Percentiles rank a stretch among this genome's conserved stretches.
These are phyloP conservation scores for Dinomys branickii DNA, from an alignment of 2,113 vertebrate species.

Conservation along the genomic window DNA sequence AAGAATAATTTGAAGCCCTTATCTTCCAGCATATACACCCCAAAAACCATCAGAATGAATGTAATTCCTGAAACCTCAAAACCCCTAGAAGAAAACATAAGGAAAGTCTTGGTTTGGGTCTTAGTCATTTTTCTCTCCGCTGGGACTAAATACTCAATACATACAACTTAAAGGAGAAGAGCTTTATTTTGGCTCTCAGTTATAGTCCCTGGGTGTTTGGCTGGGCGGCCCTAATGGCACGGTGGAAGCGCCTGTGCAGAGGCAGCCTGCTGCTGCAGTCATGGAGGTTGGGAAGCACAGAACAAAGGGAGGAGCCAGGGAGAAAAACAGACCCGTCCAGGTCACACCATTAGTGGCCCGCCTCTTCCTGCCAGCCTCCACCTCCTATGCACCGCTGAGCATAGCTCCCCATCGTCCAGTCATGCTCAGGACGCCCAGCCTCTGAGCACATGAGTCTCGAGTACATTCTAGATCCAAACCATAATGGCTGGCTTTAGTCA, in stretches of 20 bases:
- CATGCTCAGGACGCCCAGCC: neutral
- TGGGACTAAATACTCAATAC: neutral
- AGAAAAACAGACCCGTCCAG: neutral
- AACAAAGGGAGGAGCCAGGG: neutral
- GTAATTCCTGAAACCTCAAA: neutral
- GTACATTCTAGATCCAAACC: neutral
- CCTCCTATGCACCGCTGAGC: no score
- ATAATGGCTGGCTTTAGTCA: neutral
- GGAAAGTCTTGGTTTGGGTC: neutral
- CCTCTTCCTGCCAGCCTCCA: neutral
- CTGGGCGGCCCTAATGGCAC: neutral
- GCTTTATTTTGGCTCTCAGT: neutral
- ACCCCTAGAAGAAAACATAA: neutral
- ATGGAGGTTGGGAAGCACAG: neutral
- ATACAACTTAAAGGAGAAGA: neutral
- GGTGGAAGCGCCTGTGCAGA: neutral
- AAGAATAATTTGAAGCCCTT: neutral
- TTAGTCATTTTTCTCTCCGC: neutral
- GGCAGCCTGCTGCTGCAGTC: neutral
- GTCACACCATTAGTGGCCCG: neutral
- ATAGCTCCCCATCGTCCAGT: neutral
- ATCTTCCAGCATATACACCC: neutral
- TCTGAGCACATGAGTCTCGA: neutral
- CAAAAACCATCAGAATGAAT: neutral
- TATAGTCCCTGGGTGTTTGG: neutral